phyloP scores from a whole-genome alignment of 2,888 invertebrate genomes.

The Chirona hameri region DNA sequence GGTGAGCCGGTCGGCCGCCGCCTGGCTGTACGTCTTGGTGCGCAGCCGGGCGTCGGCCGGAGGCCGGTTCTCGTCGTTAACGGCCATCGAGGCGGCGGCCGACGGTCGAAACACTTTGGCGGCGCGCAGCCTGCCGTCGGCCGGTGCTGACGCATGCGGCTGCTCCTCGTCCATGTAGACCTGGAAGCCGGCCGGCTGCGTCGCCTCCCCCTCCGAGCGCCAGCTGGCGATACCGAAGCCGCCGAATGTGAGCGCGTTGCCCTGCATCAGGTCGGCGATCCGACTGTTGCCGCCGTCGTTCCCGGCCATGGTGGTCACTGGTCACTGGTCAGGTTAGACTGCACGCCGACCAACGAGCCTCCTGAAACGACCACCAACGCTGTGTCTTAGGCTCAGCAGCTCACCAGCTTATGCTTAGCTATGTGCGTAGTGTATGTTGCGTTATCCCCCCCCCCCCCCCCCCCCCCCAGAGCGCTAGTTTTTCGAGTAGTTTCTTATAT shows the following conservation, averaged over 20 bases:
- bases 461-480: too few species aligned
- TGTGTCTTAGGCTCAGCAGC: background rate
- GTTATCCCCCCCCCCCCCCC: too few species aligned
- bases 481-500: too few species aligned
- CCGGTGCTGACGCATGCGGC: background rate
- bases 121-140: background rate
- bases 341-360: background rate
- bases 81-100: background rate
- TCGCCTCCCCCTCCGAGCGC: background rate
- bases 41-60: background rate
- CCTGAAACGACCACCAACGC: background rate
- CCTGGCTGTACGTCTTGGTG: background rate
- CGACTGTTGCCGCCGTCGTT: background rate
- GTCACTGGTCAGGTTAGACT: background rate
- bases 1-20: background rate
- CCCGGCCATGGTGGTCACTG: background rate
- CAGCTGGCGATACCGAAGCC: slow-evolving; percentile 10
- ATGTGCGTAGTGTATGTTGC: background rate
- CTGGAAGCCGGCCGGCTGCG: background rate
- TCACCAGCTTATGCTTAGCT: background rate
- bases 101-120: background rate
- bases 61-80: slow-evolving; percentile 12
- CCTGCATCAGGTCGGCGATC: slow-evolving; percentile 22
- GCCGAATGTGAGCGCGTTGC: background rate
- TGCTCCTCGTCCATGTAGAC: background rate